A percentile compares a stretch with the other conserved stretches of the same genome.
Evolutionary conservation across 2,888 invertebrate species (phyloP).

Genomic region (Pristionchus japonicus): DNA sequence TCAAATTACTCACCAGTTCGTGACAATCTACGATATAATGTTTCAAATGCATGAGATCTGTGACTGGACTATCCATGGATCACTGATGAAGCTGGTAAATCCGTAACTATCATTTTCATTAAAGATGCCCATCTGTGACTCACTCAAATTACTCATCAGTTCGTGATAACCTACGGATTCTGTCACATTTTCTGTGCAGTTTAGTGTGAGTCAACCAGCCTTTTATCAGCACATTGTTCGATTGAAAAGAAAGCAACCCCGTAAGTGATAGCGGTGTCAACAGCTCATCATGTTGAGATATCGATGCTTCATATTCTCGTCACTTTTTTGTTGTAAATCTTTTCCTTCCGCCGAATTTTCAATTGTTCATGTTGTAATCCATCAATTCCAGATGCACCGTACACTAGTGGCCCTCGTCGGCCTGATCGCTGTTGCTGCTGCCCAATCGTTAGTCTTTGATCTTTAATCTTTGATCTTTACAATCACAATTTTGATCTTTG

Average conservation of each 20-base stretch:
- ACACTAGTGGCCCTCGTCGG: neutral
- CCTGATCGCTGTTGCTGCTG: neutral
- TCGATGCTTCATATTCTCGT: neutral
- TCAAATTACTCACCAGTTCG: neutral
- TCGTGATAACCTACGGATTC: neutral
- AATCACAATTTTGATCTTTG: too few species aligned
- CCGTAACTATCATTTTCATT: too few species aligned
- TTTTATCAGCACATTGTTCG: constrained; percentile 3
- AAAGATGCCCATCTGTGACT: too few species aligned
- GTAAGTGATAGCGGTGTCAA: neutral
- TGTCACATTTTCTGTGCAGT: neutral
- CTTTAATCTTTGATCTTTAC: too few species aligned
- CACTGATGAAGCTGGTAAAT: too few species aligned
- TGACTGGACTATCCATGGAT: too few species aligned
- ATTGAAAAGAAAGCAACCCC: constrained; percentile 16
- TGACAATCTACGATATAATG: neutral
- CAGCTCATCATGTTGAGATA: neutral
- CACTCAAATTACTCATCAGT: neutral
- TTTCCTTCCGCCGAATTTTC: neutral
- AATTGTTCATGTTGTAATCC: neutral
- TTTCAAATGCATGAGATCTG: too few species aligned
- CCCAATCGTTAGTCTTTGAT: constrained; percentile 9
- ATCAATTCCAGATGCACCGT: neutral
- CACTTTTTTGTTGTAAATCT: neutral
- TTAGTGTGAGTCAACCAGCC: neutral